Evolutionary conservation across 37 sponge, comb jelly and placozoan genomes (phyloP), one percentile per base, ranked within the genome.

Genomic region (Aplysina aerophoba): DNA sequence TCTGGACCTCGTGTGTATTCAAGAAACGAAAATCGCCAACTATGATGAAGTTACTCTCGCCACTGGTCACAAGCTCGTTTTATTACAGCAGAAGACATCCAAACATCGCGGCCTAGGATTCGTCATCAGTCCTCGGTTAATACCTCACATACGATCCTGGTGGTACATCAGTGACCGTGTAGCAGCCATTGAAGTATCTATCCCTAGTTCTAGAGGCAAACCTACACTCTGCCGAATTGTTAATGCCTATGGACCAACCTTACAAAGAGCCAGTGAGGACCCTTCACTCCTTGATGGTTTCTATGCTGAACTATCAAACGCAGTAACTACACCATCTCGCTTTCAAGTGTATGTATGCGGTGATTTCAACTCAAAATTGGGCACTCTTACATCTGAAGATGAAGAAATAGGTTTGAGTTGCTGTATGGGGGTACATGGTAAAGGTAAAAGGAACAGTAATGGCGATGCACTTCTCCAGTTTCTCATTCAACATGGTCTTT

Each of bases 61-160:
- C 27, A 67, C 69, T 28, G 69, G 69, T 67, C 69, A 67, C 69
- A 67, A 67, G 28, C 27, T 67, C 14, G 69, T 67, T 67, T n/a
- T 67, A 67, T 22, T 67, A 67, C 69, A 67, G n/a, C 69, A 67
- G 69, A 67, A 67, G 69, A 67, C 69, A 67, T 21, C 69, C 69
- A 67, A 67, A 67, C 27, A 67, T 22, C 27, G 69, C 69, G 69
- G 69, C 69, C 69, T 67, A 14, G 69, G 69, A 22, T 67, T 67
- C 27, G 69, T 67, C 27, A 67, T 67, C 69, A 67, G 69, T 67
- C 69, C 69, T 24, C 69, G 69, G 19, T n/a, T 67, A 67, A 67
- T 67, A 67, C 69, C 69, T 67, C 27, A 67, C 69, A 28, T 67
- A 67, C 69, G 69, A 25, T 67, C 69, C 69, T 67, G 69, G 69